Base-by-base conservation (phyloP, 2,888 invertebrate genomes). In the Sturmia bella region DNA sequence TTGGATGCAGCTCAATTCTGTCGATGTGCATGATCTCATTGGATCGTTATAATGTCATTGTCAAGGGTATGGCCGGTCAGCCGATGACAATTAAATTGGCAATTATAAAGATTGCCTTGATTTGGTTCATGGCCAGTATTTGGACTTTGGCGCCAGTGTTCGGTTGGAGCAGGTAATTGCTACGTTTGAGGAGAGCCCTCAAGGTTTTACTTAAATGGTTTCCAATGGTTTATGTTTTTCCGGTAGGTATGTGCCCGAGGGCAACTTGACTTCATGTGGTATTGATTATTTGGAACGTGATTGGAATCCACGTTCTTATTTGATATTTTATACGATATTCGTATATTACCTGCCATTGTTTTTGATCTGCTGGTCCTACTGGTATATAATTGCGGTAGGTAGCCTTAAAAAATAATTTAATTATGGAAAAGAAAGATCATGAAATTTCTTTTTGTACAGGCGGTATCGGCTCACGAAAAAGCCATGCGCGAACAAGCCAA, bases 21-120 rank as follows among this genome's bases (percentile, higher is more conserved):
- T 95, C 96, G 37, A 96, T 98, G 96, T 95, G 95, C 15, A 94
- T 95, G 94, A 97, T 98, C 86, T 96, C 98, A 75, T 93, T 97
- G 87, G 98, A 98, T 90, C 94, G 98, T 86, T 98, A 98, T 93
- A 96, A 97, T 90, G 98, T 98, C 76, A 98, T 98, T 89, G 97
- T 98, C 45, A 97, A 96, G 91, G 96, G 97, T 86, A 93, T 98
- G 86, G 94, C 96, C 69, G 97, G 95, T 13, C 94, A 95, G 87
- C 96, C 96, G 24, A 93, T 97, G 93, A 95, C 95, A 66, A 95
- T 94, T 87, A 96, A 95, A 86, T 94, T 95, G 84, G 96, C 96
- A 48, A 91, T 96, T 83, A 90, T 96, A 57, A 94, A 96, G 87
- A 96, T 98, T 85, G 90, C 96, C 4, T 92, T 93, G 48, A 95